phyloP scores from a whole-genome alignment of 2,113 vertebrate genomes.

The Lamprotornis superbus region DNA sequence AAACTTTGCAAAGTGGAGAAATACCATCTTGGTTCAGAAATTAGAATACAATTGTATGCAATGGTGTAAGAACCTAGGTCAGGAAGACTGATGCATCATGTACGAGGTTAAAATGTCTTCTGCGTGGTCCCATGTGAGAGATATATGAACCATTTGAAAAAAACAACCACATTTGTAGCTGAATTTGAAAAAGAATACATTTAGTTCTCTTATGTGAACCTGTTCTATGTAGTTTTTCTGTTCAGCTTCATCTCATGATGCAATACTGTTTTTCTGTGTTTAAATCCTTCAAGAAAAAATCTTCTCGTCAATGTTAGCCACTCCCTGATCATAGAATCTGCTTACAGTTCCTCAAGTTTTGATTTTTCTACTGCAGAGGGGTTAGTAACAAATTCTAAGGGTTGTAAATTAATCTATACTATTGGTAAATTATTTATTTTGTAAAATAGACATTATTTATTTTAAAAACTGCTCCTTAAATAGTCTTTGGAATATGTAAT shows the following conservation, averaged over 20 bases:
- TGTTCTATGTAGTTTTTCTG: background rate
- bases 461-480: background rate
- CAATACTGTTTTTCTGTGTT: background rate
- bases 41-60: background rate
- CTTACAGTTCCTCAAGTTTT: conserved; percentile 43
- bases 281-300: background rate
- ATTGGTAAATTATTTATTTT: background rate
- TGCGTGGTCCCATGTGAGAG: background rate
- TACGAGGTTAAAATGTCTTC: conserved; percentile 18
- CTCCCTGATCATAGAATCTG: background rate
- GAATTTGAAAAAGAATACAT: background rate
- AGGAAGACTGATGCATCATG: background rate
- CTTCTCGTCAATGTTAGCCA: background rate
- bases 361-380: background rate
- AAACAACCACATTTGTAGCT: background rate
- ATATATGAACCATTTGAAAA: rapidly evolving
- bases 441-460: background rate
- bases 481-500: background rate
- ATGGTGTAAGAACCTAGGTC: background rate
- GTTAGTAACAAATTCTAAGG: background rate
- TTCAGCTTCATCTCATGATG: background rate
- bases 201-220: background rate
- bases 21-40: background rate
- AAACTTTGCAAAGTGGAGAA: background rate
- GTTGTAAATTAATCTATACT: background rate